A percentile compares a stretch with the other conserved stretches of the same genome.
These are phyloP conservation scores for Calliopum simillimum DNA, from an alignment of 2,888 invertebrate genomes.

Conservation along the genomic window DNA sequence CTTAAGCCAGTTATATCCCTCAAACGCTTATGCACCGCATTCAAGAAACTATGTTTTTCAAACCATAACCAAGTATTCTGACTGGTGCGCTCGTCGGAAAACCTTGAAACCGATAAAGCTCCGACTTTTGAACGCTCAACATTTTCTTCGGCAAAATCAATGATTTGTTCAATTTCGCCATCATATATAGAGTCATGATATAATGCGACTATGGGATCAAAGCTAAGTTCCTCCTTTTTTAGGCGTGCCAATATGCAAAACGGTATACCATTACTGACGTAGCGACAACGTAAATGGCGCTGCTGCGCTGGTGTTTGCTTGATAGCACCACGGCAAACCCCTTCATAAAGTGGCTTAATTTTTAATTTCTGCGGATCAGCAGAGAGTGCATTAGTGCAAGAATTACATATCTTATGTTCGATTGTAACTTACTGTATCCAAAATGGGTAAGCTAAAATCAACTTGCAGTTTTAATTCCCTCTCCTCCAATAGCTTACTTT, in stretches of 20 bases:
- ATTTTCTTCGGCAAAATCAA: conserved; percentile 29
- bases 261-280: conserved; percentile 52
- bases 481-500: conserved; percentile 23
- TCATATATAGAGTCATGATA: conserved; percentile 47
- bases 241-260: conserved; percentile 47
- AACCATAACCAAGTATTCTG: conserved; percentile 46
- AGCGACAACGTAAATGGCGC: conserved; percentile 57
- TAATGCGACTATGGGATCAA: conserved; percentile 46
- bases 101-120: background rate
- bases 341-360: conserved; percentile 41
- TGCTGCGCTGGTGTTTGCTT: conserved; percentile 65
- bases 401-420: no score
- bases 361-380: conserved; percentile 10
- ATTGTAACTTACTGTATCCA: no score
- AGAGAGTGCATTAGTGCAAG: background rate
- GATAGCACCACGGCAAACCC: conserved; percentile 69
- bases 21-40: conserved; percentile 42
- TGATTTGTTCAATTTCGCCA: conserved; percentile 38
- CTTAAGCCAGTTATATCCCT: conserved; percentile 50
- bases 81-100: conserved; percentile 44
- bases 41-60: conserved; percentile 37
- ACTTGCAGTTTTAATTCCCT: background rate
- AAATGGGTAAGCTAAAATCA: no score
- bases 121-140: conserved; percentile 48
- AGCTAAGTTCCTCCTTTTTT: conserved; percentile 48